Percentiles rank a stretch among this genome's conserved stretches.
These are phyloP conservation scores for Chiloscyllium plagiosum DNA, from an alignment of 2,113 vertebrate species.

Conservation along the genomic window DNA sequence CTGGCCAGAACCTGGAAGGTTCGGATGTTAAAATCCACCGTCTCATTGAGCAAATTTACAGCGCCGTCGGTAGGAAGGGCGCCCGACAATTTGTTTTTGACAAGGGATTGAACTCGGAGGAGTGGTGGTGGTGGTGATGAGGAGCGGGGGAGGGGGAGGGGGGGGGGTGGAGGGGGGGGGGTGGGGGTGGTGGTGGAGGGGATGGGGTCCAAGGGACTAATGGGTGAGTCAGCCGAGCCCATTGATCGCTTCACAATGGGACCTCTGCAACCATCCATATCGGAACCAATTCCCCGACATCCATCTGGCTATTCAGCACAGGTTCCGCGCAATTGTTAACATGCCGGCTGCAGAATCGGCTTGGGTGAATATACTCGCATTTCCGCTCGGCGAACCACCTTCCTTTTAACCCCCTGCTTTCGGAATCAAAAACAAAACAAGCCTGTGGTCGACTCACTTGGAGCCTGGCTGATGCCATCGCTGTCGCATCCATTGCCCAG, in stretches of 20 bases:
- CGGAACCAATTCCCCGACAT: neutral
- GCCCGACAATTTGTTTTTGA: neutral
- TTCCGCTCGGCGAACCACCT: neutral
- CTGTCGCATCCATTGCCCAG: neutral
- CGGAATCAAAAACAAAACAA: neutral
- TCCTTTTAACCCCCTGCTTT: neutral
- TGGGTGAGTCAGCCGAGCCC: neutral
- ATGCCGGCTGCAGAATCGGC: neutral
- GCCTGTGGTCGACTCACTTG: neutral
- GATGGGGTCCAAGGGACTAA: neutral
- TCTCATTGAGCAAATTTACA: neutral
- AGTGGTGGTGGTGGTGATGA: too few relatives aligned
- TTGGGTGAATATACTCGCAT: neutral
- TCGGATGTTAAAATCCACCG: neutral
- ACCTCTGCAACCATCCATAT: neutral
- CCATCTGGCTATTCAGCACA: constrained; percentile 2
- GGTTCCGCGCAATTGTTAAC: neutral
- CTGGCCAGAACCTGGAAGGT: neutral
- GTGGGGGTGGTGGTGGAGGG: neutral
- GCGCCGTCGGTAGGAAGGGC: neutral
- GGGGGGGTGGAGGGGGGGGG: too few relatives aligned
- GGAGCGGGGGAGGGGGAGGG: too few relatives aligned
- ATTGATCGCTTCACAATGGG: constrained; percentile 17
- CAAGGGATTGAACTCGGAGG: neutral
- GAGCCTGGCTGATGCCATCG: neutral